Conservation (phyloP, 2,888 invertebrate genomes). For the Hydroisotoma schaefferi region DNA sequence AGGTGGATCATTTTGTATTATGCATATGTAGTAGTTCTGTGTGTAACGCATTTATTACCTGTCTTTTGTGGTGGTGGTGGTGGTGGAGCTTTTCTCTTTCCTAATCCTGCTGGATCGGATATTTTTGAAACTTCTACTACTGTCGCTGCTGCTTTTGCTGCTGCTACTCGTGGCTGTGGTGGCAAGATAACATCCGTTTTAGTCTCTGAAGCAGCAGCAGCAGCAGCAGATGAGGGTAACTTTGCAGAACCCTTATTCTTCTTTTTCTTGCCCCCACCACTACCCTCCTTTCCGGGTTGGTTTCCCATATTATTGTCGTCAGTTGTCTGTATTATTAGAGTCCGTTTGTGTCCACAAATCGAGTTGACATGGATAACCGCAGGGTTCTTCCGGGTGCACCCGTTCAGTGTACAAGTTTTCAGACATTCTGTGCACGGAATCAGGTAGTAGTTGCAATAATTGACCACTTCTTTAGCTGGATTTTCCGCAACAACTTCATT, state of each 20-base stretch:
- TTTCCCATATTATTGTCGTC: constrained; percentile 34
- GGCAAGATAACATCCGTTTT: constrained; percentile 5
- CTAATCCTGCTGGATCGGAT: constrained; percentile 8
- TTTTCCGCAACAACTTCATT: too few relatives aligned
- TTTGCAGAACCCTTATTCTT: too few relatives aligned
- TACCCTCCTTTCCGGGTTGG: constrained; percentile 41
- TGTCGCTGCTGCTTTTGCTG: constrained; percentile 7
- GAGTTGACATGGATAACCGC: constrained; percentile 19
- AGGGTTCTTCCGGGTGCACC: constrained; percentile 16
- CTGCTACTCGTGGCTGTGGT: constrained; percentile 12
- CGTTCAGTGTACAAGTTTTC: too few relatives aligned
- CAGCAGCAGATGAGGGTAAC: too few relatives aligned
- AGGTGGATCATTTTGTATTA: too few relatives aligned
- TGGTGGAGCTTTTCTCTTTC: constrained; percentile 22
- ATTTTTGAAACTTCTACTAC: too few relatives aligned
- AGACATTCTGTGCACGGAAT: constrained; percentile 32
- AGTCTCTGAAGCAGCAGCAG: constrained; percentile 13
- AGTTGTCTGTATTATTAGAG: constrained; percentile 7
- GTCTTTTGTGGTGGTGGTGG: constrained; percentile 18
- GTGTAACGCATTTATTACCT: neutral
- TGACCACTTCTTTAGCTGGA: too few relatives aligned
- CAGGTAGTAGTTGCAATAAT: constrained; percentile 29
- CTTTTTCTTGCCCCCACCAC: too few relatives aligned
- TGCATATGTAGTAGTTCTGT: too few relatives aligned
- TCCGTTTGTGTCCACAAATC: constrained; percentile 30